Base-by-base conservation (phyloP, 2,113 vertebrate genomes). In the Pavo muticus region DNA sequence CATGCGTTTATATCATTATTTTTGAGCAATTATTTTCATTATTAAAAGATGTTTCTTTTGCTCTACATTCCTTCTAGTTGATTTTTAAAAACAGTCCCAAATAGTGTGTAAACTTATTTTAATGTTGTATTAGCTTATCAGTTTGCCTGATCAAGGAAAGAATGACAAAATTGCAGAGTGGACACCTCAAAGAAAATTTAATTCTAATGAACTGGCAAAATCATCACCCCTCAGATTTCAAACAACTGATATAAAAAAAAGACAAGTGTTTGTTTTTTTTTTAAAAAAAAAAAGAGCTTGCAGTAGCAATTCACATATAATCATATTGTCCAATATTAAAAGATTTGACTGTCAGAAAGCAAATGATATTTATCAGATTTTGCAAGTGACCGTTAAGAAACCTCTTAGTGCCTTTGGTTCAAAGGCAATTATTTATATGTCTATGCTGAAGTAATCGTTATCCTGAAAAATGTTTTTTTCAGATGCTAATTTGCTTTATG, bases 311-410 rank as follows among this genome's bases (percentile, higher is more conserved):
- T 79, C 17, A 68, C 35, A 35, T 25, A 16, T 10, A 71, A 59
- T 3, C 39, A 18, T 83, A 69, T 83, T 79, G 6, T 71, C 13
- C 8, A 90, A 82, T 72, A 80, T 74, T 21, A 74, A 67, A 85
- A n/a, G 0, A 0, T 44, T 67, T 59, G 25, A 11, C 3, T 60
- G 5, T 24, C 24, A 42, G 39, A 69, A 86, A 56, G 4, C 0
- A 69, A 39, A 32, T 30, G 25, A 25, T 17, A 64, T 85, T 87
- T 65, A 61, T 7, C 50, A 60, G 4, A 10, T 70, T 90, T 87
- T 60, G 4, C 29, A 47, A 10, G 54, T 24, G n/a, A 25, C 65
- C 20, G 71, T 10, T 18, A 56, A 56, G 35, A 69, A 74, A 63
- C 2, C 9, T 3, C 15, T 80, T 35, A 44, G 6, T 24, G n/a